A percentile compares a stretch with the other conserved stretches of the same genome.
Evolutionary conservation across 2,888 invertebrate genomes (phyloP).

Genomic region (Gryllus longicercus): DNA sequence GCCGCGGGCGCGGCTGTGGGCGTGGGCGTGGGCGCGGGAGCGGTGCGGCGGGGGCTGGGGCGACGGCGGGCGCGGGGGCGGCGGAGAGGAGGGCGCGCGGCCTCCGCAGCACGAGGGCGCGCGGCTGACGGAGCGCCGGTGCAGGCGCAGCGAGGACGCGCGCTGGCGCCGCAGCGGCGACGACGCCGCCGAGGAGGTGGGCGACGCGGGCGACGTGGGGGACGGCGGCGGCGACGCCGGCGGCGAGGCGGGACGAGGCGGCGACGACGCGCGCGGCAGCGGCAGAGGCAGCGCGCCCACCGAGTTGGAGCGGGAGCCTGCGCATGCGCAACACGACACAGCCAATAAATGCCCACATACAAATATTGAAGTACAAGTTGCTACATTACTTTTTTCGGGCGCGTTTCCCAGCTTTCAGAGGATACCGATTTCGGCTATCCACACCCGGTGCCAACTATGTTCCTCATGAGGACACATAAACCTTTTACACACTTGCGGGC

Average conservation of each 20-base stretch:
- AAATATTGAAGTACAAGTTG: too few relatives aligned
- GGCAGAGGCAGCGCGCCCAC: background rate
- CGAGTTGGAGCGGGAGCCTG: background rate
- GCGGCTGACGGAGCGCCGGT: background rate
- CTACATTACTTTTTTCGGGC: too few relatives aligned
- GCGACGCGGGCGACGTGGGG: background rate
- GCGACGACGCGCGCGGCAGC: constrained; percentile 24
- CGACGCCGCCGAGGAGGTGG: background rate
- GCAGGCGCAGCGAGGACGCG: background rate
- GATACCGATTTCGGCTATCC: too few relatives aligned
- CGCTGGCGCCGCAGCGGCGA: background rate
- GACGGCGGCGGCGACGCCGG: background rate
- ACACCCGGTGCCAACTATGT: too few relatives aligned
- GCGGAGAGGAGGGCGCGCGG: background rate
- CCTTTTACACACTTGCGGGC: too few relatives aligned
- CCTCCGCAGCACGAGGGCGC: background rate
- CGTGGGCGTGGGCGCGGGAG: background rate
- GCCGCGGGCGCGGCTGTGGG: too few relatives aligned
- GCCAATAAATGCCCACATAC: too few relatives aligned
- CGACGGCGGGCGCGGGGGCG: background rate
- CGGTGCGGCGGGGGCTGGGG: background rate
- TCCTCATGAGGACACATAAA: too few relatives aligned
- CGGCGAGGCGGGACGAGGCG: constrained; percentile 27
- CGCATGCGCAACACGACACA: background rate
- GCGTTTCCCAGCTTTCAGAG: too few relatives aligned